Base-by-base conservation (phyloP, 2,888 invertebrate species). In the Adelphocoris suturalis region DNA sequence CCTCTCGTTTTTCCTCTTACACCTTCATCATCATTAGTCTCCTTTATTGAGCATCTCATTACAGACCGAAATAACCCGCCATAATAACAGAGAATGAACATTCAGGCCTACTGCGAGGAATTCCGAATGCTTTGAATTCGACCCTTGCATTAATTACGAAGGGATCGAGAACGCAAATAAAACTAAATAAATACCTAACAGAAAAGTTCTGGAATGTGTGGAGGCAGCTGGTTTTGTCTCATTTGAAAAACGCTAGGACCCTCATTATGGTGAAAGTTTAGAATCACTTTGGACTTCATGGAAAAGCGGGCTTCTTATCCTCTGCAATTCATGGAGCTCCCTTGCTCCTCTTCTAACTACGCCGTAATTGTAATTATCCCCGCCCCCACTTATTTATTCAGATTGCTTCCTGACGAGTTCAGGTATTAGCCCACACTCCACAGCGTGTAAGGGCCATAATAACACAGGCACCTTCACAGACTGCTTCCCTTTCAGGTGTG, bases 351-450 rank as follows among this genome's bases (percentile, higher is more conserved):
- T 76, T 76, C 78, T 78, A 78, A 78, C 78, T 46, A 78, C n/a
- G 37, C 46, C 78, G n/a, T 78, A 78, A 78, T 78, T 78, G 78
- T 78, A 78, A 78, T 78, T 78, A 78, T 78, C 78, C 78, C 28
- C 47, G 37, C 78, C 78, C 28, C 47, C 78, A 78, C 47, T 78
- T 46, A 78, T 78, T 78, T 78, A 78, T 47, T 19, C 78, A 46
- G 7, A 78, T 78, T 78, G 78, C 78, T 78, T 78, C 47, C 78
- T 78, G 78, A 78, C 78, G 78, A 78, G 78, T 37, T 78, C 78
- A 78, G 78, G 78, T 78, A 78, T 78, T 78, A 78, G 78, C 46
- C 37, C 16, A 16, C 16, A n/a, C 47, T 14, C 47, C 78, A 2
- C 68, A 7, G 12, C 23, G 68, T 68, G 68, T 68, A 68, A 23